Base-by-base conservation (phyloP, 2,113 vertebrate genomes). In the Mus pahari region DNA sequence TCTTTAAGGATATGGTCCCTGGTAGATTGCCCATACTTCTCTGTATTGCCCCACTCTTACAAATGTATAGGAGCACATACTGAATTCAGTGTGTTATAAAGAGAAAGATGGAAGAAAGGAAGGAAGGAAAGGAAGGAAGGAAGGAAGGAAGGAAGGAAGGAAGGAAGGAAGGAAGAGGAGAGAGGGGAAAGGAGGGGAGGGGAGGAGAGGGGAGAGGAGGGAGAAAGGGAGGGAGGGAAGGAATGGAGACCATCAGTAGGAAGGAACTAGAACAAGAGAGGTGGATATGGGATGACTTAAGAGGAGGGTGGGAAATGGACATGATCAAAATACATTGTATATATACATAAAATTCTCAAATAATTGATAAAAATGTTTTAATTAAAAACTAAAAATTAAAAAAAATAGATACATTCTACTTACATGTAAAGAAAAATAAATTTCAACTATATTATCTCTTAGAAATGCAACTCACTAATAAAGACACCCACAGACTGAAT, bases 141-240 rank as follows among this genome's bases (percentile, higher is more conserved):
- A 4, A 66, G 64, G 24, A 22, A 1, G 5, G 2, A 45, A 3
- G 12, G 24, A 28, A 14, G 73, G 13, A 71, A 75, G 24, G 5
- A 16, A 48, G 42, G 5, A 7, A 66, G 64, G 39, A 12, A 5
- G 20, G 71, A 1, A 22, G 5, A n/a, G n/a, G n/a, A n/a, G n/a
- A n/a, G 4, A 7, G 13, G 17, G 22, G 1, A 1, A 3, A 20
- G 5, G 4, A 7, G 13, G 17, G 22, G 1, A 1, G 19, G 70
- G 1, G 10, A 5, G 4, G 3, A 26, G 7, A 10, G 1, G 0
- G 12, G 39, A 13, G 16, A 11, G 24, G 2, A 3, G 0, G 0
- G 3, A 13, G 12, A 5, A 5, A 26, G 73, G 12, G 19, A 75
- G 24, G 11, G 64, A 12, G 31, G 13, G 66, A 3, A 68, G 31